Conservation (phyloP, 2,888 invertebrate genomes). For the Boloria selene region DNA sequence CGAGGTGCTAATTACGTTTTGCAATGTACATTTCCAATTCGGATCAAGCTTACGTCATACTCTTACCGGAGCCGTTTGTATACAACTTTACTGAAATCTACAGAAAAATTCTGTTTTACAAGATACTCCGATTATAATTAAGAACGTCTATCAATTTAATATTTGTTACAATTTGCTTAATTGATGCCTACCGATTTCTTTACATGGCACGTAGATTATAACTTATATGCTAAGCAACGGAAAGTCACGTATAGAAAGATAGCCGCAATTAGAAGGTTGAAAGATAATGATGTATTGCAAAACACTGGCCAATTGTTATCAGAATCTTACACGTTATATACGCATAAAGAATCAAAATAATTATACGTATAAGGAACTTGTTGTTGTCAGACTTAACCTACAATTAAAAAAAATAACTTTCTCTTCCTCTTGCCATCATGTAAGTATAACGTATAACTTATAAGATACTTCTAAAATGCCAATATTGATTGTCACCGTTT, state of each 20-base stretch:
- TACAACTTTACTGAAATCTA: constrained; percentile 33
- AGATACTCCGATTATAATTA: constrained; percentile 24
- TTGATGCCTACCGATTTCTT: constrained; percentile 6
- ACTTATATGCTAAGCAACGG: background rate
- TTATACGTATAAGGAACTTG: background rate
- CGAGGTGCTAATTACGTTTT: constrained; percentile 60
- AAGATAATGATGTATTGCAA: background rate
- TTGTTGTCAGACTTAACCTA: background rate
- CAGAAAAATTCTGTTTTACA: constrained; percentile 21
- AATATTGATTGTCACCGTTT: constrained; percentile 15
- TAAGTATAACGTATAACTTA: background rate
- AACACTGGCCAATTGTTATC: background rate
- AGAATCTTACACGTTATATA: no score
- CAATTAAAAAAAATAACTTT: constrained; percentile 26
- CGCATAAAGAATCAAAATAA: background rate
- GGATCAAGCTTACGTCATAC: constrained; percentile 41
- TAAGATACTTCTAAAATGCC: background rate
- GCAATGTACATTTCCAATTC: constrained; percentile 44
- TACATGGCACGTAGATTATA: constrained; percentile 7
- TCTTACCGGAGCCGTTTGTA: constrained; percentile 31
- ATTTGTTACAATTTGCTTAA: background rate
- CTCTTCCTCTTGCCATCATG: constrained; percentile 7
- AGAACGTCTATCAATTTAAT: background rate
- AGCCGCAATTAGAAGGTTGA: background rate
- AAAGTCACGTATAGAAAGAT: constrained; percentile 9